Percentiles rank a stretch among this genome's conserved stretches.
Conservation (phyloP, 2,888 invertebrate species). For the Anarsia innoxiella region DNA sequence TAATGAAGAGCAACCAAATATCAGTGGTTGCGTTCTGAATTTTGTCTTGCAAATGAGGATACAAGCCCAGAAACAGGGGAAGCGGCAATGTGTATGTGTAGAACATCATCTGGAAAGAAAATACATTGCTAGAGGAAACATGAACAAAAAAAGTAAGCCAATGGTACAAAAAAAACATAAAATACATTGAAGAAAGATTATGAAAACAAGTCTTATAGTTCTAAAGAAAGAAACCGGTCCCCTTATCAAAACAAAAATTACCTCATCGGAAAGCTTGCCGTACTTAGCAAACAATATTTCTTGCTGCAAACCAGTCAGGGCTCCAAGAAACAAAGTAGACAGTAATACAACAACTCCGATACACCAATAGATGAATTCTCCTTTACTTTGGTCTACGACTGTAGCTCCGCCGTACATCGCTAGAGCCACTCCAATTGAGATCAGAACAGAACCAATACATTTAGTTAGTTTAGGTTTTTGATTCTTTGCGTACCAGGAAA, state of each 20-base stretch:
- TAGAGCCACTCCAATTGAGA: constrained; percentile 49
- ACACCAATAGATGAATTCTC: constrained; percentile 53
- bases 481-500: constrained; percentile 52
- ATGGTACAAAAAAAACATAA: not conserved
- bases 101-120: constrained; percentile 65
- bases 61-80: constrained; percentile 49
- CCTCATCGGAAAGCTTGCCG: constrained; percentile 67
- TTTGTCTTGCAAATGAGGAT: constrained; percentile 37
- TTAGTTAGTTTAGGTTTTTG: constrained; percentile 45
- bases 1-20: constrained; percentile 41
- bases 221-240: too few relatives aligned
- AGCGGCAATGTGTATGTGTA: constrained; percentile 56
- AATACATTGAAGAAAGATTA: too few relatives aligned
- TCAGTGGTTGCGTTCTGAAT: constrained; percentile 30
- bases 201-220: not conserved
- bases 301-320: constrained; percentile 61
- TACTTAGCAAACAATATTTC: constrained; percentile 55
- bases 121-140: too few relatives aligned
- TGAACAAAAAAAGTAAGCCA: not conserved
- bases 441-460: constrained; percentile 53
- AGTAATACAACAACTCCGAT: constrained; percentile 53
- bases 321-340: constrained; percentile 51
- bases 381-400: constrained; percentile 40
- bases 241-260: constrained; percentile 21
- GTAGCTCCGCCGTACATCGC: constrained; percentile 62